These are phyloP conservation scores for Mamestra configurata DNA, from an alignment of 1,140 invertebrate genomes.

Conservation along the genomic window DNA sequence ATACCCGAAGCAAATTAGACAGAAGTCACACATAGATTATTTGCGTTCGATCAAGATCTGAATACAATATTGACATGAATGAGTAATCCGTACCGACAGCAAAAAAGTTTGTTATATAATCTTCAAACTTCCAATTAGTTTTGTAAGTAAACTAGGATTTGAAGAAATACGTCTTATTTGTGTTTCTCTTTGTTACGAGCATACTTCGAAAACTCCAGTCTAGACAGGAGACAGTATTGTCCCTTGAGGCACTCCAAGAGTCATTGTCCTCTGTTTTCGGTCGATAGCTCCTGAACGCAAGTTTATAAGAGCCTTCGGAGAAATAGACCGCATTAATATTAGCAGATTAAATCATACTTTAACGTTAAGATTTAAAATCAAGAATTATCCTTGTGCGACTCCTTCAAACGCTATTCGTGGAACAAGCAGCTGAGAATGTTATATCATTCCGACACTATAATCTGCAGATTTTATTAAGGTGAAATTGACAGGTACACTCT, in stretches of 20 bases:
- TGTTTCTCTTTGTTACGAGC: background rate
- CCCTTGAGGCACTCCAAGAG: constrained; percentile 11
- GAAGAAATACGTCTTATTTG: background rate
- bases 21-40: constrained; percentile 47
- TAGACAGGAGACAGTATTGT: constrained; percentile 7
- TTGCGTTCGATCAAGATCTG: constrained; percentile 40
- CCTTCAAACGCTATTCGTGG: background rate
- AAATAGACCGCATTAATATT: background rate
- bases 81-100: constrained; percentile 34
- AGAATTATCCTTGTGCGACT: background rate
- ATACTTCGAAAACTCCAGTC: background rate
- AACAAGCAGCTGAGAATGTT: background rate
- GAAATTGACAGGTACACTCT: background rate
- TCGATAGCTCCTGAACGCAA: background rate
- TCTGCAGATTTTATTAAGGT: background rate
- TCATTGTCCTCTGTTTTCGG: constrained; percentile 11
- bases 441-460: background rate
- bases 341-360: background rate
- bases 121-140: background rate
- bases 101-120: constrained; percentile 35
- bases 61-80: constrained; percentile 42
- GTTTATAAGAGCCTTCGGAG: background rate
- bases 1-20: constrained; percentile 41
- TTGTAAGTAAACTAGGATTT: background rate
- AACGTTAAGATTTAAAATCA: background rate